phyloP scores from a whole-genome alignment of 1,140 invertebrate genomes.

The Dermatophagoides farinae region DNA sequence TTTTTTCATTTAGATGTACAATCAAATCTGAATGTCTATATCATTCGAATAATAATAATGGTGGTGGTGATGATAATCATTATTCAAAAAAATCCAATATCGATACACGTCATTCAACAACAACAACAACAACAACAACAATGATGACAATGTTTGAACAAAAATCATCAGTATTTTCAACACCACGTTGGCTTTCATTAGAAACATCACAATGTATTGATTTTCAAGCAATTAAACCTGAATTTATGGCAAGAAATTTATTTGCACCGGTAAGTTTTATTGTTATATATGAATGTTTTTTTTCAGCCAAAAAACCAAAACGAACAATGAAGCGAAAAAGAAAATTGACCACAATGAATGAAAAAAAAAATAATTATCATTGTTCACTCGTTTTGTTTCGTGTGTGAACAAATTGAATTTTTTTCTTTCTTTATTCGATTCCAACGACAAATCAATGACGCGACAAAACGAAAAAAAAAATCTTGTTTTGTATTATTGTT shows the following conservation, averaged over 20 bases:
- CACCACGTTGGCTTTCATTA: constrained; percentile 73
- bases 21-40: constrained; percentile 2
- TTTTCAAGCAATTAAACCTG: constrained; percentile 74
- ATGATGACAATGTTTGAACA: background rate
- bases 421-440: too few species aligned
- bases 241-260: constrained; percentile 65
- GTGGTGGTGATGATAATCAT: background rate
- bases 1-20: too few species aligned
- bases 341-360: too few species aligned
- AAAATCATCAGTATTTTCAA: constrained; percentile 22
- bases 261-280: constrained; percentile 40
- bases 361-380: too few species aligned
- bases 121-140: background rate
- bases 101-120: background rate
- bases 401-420: too few species aligned
- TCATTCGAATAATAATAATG: background rate
- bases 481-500: too few species aligned
- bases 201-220: constrained; percentile 84
- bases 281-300: background rate
- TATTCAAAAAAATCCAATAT: background rate
- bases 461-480: too few species aligned
- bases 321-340: too few species aligned
- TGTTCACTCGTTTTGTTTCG: too few species aligned
- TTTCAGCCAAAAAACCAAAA: too few species aligned
- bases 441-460: too few species aligned